phyloP scores from a whole-genome alignment of 2,113 vertebrate species.

The Oxyruncus cristatus region DNA sequence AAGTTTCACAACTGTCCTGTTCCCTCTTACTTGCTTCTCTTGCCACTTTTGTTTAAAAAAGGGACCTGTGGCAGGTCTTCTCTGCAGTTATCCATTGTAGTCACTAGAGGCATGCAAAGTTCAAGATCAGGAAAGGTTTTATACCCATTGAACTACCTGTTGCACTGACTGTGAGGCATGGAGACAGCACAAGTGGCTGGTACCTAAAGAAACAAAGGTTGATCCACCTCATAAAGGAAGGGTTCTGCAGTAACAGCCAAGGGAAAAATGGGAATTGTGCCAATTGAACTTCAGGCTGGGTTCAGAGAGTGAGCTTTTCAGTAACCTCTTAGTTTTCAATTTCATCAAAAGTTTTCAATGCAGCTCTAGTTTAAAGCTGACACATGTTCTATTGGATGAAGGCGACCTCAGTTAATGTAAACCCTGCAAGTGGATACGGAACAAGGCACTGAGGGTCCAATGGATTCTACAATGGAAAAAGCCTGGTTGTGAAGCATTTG shows the following conservation, averaged over 20 bases:
- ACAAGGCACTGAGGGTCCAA: neutral
- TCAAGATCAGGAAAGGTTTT: neutral
- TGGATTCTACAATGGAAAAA: neutral
- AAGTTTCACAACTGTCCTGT: neutral
- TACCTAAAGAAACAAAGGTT: neutral
- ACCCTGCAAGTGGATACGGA: neutral
- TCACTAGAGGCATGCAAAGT: fast-evolving
- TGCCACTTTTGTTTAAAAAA: neutral
- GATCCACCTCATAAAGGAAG: neutral
- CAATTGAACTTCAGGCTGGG: neutral
- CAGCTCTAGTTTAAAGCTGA: neutral
- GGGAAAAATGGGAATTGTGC: neutral
- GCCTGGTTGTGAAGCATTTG: neutral
- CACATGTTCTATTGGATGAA: neutral
- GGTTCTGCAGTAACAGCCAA: fast-evolving
- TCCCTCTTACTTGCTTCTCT: neutral
- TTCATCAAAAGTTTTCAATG: neutral
- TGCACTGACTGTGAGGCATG: neutral
- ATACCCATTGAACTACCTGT: neutral
- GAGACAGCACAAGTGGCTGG: neutral
- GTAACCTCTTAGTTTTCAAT: neutral
- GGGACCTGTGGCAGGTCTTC: neutral
- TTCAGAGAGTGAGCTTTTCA: neutral
- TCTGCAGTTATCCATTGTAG: neutral
- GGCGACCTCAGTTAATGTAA: neutral